Evolutionary conservation across 2,113 vertebrate species (phyloP).

Genomic region (Jacana jacana): DNA sequence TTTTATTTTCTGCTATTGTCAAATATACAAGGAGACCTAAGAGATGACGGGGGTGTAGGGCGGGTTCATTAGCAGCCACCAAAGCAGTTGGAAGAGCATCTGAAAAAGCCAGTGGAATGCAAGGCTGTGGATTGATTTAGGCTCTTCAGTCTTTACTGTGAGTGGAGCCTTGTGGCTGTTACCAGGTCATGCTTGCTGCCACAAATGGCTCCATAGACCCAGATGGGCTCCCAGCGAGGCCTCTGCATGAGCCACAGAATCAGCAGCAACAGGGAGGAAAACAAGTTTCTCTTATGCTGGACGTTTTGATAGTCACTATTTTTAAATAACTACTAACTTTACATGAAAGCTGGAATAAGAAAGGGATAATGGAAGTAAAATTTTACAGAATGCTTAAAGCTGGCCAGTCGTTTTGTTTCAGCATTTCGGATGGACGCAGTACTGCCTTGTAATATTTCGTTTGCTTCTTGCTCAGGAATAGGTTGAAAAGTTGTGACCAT

Average conservation of each 20-base stretch:
- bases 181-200: not conserved
- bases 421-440: not conserved
- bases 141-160: not conserved
- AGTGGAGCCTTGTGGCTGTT: not conserved
- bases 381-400: not conserved
- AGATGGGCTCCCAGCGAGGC: not conserved
- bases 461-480: not conserved
- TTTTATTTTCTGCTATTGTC: not conserved
- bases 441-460: not conserved
- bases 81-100: not conserved
- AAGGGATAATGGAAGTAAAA: not conserved
- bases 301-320: not conserved
- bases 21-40: not conserved
- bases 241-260: rapidly evolving
- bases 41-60: not conserved
- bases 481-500: not conserved
- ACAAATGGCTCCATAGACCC: rapidly evolving
- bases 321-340: not conserved
- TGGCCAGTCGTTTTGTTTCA: not conserved
- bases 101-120: not conserved
- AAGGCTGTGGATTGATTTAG: not conserved
- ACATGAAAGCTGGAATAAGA: not conserved
- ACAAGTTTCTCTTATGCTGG: not conserved
- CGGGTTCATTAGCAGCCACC: not conserved
- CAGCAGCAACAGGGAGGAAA: not conserved